phyloP scores from a whole-genome alignment of 2,888 invertebrate species.

The Acanthosoma haemorrhoidale region DNA sequence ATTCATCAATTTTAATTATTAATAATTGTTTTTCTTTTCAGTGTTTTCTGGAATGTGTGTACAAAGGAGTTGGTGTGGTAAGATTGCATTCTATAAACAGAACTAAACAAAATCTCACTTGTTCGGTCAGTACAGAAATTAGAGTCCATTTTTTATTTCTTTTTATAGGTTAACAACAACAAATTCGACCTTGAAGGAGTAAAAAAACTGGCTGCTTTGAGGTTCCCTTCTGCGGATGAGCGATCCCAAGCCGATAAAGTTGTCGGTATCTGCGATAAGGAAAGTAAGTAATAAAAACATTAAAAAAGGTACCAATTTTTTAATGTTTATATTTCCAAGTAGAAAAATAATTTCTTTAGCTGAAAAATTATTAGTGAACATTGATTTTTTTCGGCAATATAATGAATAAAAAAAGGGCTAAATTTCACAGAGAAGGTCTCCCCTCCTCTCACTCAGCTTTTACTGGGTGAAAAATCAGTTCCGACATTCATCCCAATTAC shows the following conservation, averaged over 20 bases:
- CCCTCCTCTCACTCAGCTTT: too few relatives aligned
- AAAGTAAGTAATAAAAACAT: constrained; percentile 23
- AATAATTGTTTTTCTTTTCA: neutral
- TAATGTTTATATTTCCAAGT: neutral
- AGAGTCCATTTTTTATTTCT: neutral
- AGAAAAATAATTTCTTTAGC: too few relatives aligned
- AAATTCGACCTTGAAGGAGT: constrained; percentile 33
- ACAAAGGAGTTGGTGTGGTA: neutral
- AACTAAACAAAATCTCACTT: neutral
- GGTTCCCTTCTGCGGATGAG: constrained; percentile 23
- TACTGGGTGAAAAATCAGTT: too few relatives aligned
- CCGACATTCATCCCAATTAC: too few relatives aligned
- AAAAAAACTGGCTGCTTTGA: constrained; percentile 25
- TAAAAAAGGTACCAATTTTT: neutral
- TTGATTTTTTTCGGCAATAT: too few relatives aligned
- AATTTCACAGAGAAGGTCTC: too few relatives aligned
- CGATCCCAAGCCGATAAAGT: constrained; percentile 24
- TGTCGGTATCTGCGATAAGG: constrained; percentile 31
- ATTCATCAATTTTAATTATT: neutral
- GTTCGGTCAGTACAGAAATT: neutral
- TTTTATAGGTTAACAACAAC: constrained; percentile 28
- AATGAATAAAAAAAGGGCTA: too few relatives aligned
- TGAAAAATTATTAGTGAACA: too few relatives aligned
- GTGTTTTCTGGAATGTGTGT: neutral
- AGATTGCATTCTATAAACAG: neutral